Percentiles rank a stretch among this genome's conserved stretches.
Evolutionary conservation across 2,888 invertebrate species (phyloP).

Genomic region (Vannuccia rotundouncinata): DNA sequence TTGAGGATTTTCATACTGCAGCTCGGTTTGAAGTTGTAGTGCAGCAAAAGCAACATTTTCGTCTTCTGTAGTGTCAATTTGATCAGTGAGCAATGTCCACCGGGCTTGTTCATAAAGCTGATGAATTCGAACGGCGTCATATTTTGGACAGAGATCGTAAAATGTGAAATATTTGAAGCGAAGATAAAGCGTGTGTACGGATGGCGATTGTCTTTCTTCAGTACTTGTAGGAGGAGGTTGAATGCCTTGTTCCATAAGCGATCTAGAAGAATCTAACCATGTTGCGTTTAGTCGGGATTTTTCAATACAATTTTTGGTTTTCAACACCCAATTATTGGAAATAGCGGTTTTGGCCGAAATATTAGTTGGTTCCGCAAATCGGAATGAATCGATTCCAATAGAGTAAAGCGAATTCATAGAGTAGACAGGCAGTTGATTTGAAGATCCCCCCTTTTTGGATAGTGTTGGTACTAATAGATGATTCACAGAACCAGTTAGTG

Average conservation of each 20-base stretch:
- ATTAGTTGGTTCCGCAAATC: conserved; percentile 29
- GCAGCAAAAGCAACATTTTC: conserved; percentile 97
- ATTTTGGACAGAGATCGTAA: conserved; percentile 50
- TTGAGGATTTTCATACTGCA: conserved; percentile 34
- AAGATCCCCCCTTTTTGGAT: not conserved
- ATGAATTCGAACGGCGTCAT: conserved; percentile 88
- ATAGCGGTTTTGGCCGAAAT: conserved; percentile 28
- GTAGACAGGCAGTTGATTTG: not conserved
- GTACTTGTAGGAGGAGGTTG: not conserved
- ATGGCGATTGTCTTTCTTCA: not conserved
- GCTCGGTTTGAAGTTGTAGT: conserved; percentile 64
- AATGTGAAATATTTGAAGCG: conserved; percentile 39
- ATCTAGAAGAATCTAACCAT: conserved; percentile 93
- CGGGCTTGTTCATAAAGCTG: conserved; percentile 97
- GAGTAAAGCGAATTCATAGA: conserved; percentile 25
- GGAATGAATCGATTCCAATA: not conserved
- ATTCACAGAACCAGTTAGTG: conserved; percentile 19
- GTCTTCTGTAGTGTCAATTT: conserved; percentile 96
- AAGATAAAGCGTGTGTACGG: conserved; percentile 26
- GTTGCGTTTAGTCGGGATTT: conserved; percentile 34
- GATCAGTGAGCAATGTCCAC: conserved; percentile 92
- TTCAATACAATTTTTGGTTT: conserved; percentile 36
- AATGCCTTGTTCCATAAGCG: conserved; percentile 97
- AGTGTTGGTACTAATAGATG: conserved; percentile 21
- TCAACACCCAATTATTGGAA: conserved; percentile 17